These are phyloP conservation scores for Polyergus mexicanus DNA, from an alignment of 1,140 invertebrate species.

Conservation along the genomic window DNA sequence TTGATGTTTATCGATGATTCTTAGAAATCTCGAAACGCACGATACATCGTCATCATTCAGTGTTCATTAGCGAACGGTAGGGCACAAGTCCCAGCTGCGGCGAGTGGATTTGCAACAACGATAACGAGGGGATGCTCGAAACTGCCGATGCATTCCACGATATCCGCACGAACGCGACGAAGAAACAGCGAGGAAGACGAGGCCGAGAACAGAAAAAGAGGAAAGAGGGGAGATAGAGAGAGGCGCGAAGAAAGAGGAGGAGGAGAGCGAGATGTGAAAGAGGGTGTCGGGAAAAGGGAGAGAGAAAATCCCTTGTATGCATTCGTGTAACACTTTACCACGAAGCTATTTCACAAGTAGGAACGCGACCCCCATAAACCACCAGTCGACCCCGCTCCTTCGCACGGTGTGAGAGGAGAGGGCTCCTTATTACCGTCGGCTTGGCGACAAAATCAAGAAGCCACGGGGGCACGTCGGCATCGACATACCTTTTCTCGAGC, in stretches of 20 bases:
- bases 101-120: slow-evolving; percentile 53
- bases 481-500: slow-evolving; percentile 45
- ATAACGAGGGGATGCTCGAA: slow-evolving; percentile 54
- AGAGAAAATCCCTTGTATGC: slow-evolving; percentile 64
- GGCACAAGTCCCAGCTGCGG: slow-evolving; percentile 6
- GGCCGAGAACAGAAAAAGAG: background rate
- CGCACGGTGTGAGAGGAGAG: slow-evolving; percentile 65
- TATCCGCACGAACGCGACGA: slow-evolving; percentile 28
- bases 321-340: slow-evolving; percentile 74
- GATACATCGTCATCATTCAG: background rate
- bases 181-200: slow-evolving; percentile 26
- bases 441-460: slow-evolving; percentile 68
- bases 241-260: slow-evolving; percentile 35
- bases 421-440: slow-evolving; percentile 66
- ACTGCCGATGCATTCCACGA: slow-evolving; percentile 39
- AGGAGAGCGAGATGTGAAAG: slow-evolving; percentile 11
- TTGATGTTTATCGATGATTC: slow-evolving; percentile 29
- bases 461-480: slow-evolving; percentile 60
- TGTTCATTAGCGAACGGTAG: slow-evolving; percentile 43
- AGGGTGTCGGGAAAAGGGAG: slow-evolving; percentile 25
- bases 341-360: slow-evolving; percentile 72
- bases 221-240: slow-evolving; percentile 5
- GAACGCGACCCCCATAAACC: slow-evolving; percentile 77
- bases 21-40: background rate
- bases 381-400: slow-evolving; percentile 73